A percentile compares a stretch with the other conserved stretches of the same genome.
Conservation (phyloP, 1,140 invertebrate species). For the Grapholita molesta region DNA sequence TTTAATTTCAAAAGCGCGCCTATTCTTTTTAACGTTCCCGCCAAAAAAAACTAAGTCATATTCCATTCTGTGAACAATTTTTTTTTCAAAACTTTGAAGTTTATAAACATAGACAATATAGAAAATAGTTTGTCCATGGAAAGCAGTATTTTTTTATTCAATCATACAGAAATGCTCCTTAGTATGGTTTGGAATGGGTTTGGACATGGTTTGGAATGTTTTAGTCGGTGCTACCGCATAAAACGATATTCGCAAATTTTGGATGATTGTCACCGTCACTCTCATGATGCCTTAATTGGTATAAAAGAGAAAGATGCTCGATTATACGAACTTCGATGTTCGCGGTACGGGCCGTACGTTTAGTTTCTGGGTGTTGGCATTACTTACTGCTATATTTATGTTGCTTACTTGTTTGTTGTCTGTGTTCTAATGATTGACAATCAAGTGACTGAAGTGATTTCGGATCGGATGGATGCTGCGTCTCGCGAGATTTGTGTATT, state of each 20-base stretch:
- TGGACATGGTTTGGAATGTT: too few species aligned
- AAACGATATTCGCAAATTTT: too few species aligned
- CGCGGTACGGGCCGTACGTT: background rate
- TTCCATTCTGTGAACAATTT: background rate
- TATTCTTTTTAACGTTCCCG: too few species aligned
- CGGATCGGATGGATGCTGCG: constrained; percentile 8
- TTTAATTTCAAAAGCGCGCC: too few species aligned
- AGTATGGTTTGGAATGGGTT: background rate
- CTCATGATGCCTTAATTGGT: too few species aligned
- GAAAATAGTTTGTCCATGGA: background rate
- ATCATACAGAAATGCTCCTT: background rate
- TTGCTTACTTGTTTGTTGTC: background rate
- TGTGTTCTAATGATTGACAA: background rate
- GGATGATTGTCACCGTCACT: too few species aligned
- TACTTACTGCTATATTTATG: background rate
- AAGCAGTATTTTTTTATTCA: background rate
- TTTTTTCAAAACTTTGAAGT: background rate
- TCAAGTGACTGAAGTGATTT: constrained; percentile 1
- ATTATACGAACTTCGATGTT: too few species aligned
- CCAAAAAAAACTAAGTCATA: too few species aligned
- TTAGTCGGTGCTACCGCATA: too few species aligned
- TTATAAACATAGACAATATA: background rate
- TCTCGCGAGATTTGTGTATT: background rate
- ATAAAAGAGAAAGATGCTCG: too few species aligned
- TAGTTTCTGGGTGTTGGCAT: background rate